phyloP scores from a whole-genome alignment of 1,140 invertebrate species.

The Halyomorpha halys region DNA sequence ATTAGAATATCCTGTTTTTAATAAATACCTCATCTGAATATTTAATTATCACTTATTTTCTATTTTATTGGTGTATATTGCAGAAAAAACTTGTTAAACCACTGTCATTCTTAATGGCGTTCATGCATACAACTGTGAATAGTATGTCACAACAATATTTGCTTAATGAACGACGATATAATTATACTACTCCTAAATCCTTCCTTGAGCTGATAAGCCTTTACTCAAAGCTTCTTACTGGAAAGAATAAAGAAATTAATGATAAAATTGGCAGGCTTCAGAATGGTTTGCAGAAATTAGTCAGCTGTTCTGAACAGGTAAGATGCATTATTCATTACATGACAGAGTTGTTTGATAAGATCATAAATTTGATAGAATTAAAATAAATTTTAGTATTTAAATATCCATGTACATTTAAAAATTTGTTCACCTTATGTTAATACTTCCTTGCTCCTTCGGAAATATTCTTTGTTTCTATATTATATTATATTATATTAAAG shows the following conservation, averaged over 20 bases:
- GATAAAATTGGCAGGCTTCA: conserved; percentile 69
- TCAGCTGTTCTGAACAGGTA: conserved; percentile 70
- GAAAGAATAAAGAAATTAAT: conserved; percentile 66
- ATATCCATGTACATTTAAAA: too few relatives aligned
- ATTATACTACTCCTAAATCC: conserved; percentile 92
- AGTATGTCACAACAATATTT: conserved; percentile 71
- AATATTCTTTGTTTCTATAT: not conserved
- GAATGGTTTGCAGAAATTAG: conserved; percentile 78
- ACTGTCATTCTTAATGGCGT: conserved; percentile 81
- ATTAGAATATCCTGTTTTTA: too few relatives aligned
- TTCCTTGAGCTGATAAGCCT: conserved; percentile 89
- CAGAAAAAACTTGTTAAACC: conserved; percentile 47
- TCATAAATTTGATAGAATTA: too few relatives aligned
- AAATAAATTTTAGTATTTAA: too few relatives aligned
- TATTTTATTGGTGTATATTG: conserved; percentile 24
- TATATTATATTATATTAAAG: not conserved
- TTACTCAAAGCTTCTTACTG: conserved; percentile 69
- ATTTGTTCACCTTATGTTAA: too few relatives aligned
- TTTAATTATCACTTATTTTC: too few relatives aligned
- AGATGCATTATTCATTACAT: conserved; percentile 29
- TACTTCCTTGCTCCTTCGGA: too few relatives aligned
- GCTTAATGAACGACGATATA: conserved; percentile 79
- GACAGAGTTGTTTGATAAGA: not conserved
- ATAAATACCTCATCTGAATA: too few relatives aligned
- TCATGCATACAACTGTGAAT: conserved; percentile 80